Base-by-base conservation (phyloP, 1,140 invertebrate genomes). In the Andrena cerasifolii region DNA sequence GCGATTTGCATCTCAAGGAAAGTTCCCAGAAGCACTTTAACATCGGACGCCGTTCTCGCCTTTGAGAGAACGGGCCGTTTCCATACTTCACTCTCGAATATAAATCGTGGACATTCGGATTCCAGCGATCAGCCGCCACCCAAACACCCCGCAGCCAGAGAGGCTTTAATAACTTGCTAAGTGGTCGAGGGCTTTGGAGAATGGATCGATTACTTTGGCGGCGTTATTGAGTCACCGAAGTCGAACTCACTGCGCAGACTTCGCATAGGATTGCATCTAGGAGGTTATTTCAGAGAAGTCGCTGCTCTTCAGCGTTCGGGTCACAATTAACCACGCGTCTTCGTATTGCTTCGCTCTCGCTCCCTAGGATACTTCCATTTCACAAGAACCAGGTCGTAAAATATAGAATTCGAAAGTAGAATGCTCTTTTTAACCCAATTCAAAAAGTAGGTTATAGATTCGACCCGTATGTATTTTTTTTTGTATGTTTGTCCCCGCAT, bases 1-100 rank as follows among this genome's bases (percentile, higher is more conserved):
- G 65, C 62, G 58, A 83, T 84, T 84, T 84, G 79, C 82, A 84
- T 84, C 54, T 84, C 82, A 84, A 84, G 75, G 82, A 84, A 83
- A 84, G 71, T 63, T 71, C 59, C 70, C 28, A 36, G 51, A 83
- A 84, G 80, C 70, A 83, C 82, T 83, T 84, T 79, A 62, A 76
- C 76, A 79, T 18, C 66, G 76, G 43, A 28, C 76, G 65, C 51
- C 59, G 78, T 65, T 79, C 51, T 66, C 66, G 71, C 56, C 75
- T 78, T 73, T 73, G 67, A 54, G 47, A n/a, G 47, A 14, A 3
- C n/a, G 40, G 53, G 21, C 18, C 14, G 24, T 61, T 7, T 51
- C 33, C 72, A 63, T 80, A 68, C 62, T 63, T 54, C 18, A 43
- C 65, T 26, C 26, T 47, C 75, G 80, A 79, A 83, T 83, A 79